Conservation (phyloP, 2,797 vertebrate genomes). For the Antennarius maculatus region DNA sequence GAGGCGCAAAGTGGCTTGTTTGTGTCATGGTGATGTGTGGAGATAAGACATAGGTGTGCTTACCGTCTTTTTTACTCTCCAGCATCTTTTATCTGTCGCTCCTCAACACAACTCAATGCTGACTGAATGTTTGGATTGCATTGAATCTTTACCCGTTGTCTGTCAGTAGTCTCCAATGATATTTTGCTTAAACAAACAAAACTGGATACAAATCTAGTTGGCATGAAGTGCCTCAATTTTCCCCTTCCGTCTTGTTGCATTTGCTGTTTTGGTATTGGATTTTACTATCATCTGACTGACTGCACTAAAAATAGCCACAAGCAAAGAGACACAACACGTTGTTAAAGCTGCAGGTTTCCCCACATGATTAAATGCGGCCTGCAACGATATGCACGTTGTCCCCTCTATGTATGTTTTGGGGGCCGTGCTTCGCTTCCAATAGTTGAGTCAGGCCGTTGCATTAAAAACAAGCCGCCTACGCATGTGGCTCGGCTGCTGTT, state of each 20-base stretch:
- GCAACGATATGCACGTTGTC: too few species aligned
- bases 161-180: not conserved
- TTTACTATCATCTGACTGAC: not conserved
- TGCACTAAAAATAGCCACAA: not conserved
- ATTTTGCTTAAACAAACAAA: not conserved
- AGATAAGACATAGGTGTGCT: conserved; percentile 68
- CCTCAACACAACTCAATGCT: conserved; percentile 34
- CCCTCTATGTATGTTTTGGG: too few species aligned
- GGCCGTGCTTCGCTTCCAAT: too few species aligned
- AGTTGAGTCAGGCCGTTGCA: too few species aligned
- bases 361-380: too few species aligned
- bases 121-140: conserved; percentile 8
- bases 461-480: too few species aligned
- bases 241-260: not conserved
- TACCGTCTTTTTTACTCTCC: conserved; percentile 56
- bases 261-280: not conserved
- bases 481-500: too few species aligned
- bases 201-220: not conserved
- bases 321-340: too few species aligned
- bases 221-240: not conserved
- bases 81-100: conserved; percentile 49
- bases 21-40: conserved; percentile 64
- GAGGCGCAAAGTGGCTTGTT: conserved; percentile 54
- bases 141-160: conserved; percentile 23
- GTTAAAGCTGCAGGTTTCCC: too few species aligned